Evolutionary conservation across 1,140 invertebrate species (phyloP).

Genomic region (Microplitis mediator): DNA sequence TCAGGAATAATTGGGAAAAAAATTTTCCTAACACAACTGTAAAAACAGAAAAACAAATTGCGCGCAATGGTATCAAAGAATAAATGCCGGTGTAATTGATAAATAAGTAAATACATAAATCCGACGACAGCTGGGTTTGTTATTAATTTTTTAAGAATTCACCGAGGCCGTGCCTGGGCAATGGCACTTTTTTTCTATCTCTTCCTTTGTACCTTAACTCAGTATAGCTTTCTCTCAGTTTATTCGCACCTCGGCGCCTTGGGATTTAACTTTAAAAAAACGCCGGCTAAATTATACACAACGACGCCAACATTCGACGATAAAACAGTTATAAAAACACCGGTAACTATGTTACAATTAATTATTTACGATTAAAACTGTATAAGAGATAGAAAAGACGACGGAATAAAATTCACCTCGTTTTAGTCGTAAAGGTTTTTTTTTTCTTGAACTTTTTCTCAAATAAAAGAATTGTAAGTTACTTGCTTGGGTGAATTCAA

Average conservation of each 20-base stretch:
- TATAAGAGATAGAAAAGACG: constrained; percentile 41
- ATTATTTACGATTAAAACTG: constrained; percentile 58
- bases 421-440: constrained; percentile 54
- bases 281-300: constrained; percentile 57
- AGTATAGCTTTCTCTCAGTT: constrained; percentile 31
- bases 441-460: neutral
- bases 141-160: constrained; percentile 34
- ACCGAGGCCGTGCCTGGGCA: neutral
- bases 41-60: neutral
- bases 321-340: constrained; percentile 64
- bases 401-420: constrained; percentile 30
- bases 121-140: constrained; percentile 31
- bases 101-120: constrained; percentile 34
- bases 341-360: constrained; percentile 61
- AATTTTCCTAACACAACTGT: neutral
- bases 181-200: neutral
- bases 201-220: neutral
- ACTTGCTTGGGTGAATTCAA: no score
- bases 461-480: neutral
- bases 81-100: constrained; percentile 31
- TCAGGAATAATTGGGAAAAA: neutral
- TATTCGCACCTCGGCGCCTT: constrained; percentile 55
- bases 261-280: constrained; percentile 59
- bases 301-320: constrained; percentile 52
- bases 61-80: neutral